Conservation (phyloP, 2,888 invertebrate genomes). For the Chloromyia formosa region DNA sequence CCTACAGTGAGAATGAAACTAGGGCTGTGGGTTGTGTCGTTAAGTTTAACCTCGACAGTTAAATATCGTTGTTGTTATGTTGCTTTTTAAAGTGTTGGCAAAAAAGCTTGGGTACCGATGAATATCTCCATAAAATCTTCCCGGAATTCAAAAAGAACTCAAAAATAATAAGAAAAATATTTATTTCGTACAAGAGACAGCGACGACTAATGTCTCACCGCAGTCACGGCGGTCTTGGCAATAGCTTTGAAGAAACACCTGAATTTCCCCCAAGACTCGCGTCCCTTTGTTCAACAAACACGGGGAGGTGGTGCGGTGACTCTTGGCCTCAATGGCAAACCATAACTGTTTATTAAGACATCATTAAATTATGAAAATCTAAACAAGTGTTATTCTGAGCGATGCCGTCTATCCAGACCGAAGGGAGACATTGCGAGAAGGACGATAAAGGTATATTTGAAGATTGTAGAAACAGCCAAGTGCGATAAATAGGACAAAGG, state of each 20-base stretch:
- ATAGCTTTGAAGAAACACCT: not conserved
- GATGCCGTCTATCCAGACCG: not conserved
- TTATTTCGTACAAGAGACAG: conserved; percentile 8
- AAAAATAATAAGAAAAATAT: conserved; percentile 17
- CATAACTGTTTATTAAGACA: conserved; percentile 43
- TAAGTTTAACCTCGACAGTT: not conserved
- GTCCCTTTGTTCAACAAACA: not conserved
- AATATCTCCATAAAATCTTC: conserved; percentile 26
- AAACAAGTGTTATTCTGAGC: conserved; percentile 17
- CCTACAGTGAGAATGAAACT: too few species aligned
- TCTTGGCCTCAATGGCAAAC: conserved; percentile 25
- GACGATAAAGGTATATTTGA: too few species aligned
- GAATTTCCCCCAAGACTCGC: not conserved
- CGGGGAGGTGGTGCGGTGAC: conserved; percentile 9
- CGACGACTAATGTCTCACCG: not conserved
- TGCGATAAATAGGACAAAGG: too few species aligned
- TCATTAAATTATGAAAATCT: conserved; percentile 43
- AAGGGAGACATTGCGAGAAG: too few species aligned
- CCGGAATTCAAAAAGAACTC: conserved; percentile 2
- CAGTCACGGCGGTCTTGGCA: not conserved
- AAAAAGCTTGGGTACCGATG: not conserved
- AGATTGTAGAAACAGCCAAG: too few species aligned
- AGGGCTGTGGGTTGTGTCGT: not conserved
- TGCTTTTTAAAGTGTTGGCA: not conserved
- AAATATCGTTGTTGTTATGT: not conserved